Conservation (phyloP, 2,888 invertebrate species). For the Piscicola geometra region DNA sequence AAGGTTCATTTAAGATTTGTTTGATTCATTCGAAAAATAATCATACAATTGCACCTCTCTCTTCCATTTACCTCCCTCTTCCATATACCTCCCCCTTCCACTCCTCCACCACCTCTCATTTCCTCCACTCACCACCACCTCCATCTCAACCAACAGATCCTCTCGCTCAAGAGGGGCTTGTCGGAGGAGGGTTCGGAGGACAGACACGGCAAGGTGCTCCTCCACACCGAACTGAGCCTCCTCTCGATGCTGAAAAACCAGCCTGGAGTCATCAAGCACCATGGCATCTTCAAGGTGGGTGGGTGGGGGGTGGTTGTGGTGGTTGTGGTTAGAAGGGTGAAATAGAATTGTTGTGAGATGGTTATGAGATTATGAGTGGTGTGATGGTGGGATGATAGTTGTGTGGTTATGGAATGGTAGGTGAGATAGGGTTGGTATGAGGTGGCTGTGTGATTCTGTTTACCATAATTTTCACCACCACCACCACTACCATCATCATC, state of each 20-base stretch:
- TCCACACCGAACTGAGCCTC: constrained; percentile 72
- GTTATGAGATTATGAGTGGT: no score
- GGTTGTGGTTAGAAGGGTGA: not conserved
- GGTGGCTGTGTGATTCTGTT: no score
- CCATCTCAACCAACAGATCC: constrained; percentile 46
- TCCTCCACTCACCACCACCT: no score
- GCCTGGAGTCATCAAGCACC: constrained; percentile 71
- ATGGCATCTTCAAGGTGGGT: constrained; percentile 69
- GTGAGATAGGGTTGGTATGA: no score
- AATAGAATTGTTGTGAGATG: no score
- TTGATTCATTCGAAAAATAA: no score
- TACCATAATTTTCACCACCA: not conserved
- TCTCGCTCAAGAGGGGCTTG: constrained; percentile 46
- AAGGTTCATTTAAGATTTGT: constrained; percentile 55
- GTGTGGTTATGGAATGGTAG: no score
- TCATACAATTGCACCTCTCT: not conserved
- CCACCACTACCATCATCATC: not conserved
- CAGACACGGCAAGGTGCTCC: constrained; percentile 70
- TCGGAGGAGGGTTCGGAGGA: constrained; percentile 68
- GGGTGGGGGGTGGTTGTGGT: not conserved
- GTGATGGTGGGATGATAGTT: no score
- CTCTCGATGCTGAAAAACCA: constrained; percentile 67
- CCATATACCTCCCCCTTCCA: no score
- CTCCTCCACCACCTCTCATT: no score
- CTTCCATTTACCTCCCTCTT: not conserved